A percentile compares a stretch with the other conserved stretches of the same genome.
These are phyloP conservation scores for Agrilus cyanescens DNA, from an alignment of 2,888 invertebrate species.

Conservation along the genomic window DNA sequence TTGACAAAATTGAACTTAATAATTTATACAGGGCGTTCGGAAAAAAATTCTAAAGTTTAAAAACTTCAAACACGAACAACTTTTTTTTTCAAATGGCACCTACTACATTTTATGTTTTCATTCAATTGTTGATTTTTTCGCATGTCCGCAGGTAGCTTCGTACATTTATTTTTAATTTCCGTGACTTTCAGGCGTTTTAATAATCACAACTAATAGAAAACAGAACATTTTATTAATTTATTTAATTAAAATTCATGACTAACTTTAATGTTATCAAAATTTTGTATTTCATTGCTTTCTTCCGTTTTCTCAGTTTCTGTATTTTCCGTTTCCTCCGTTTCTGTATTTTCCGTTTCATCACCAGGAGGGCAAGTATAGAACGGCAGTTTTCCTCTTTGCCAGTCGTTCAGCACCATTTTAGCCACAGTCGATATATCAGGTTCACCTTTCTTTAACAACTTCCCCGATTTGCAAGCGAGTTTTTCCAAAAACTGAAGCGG, in stretches of 20 bases:
- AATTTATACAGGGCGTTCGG: too few species aligned
- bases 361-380: slow-evolving; percentile 85
- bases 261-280: slow-evolving; percentile 70
- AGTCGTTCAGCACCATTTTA: slow-evolving; percentile 94
- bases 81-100: too few species aligned
- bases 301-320: slow-evolving; percentile 28
- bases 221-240: slow-evolving; percentile 25
- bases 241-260: slow-evolving; percentile 25
- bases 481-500: slow-evolving; percentile 85
- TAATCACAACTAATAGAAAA: slow-evolving; percentile 49
- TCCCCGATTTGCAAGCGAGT: slow-evolving; percentile 75
- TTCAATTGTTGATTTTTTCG: too few species aligned
- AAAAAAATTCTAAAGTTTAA: too few species aligned
- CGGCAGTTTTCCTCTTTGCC: slow-evolving; percentile 95
- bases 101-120: too few species aligned
- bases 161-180: too few species aligned
- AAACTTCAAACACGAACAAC: too few species aligned
- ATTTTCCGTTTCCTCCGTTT: slow-evolving; percentile 31
- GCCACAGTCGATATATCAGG: slow-evolving; percentile 83
- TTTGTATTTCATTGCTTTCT: slow-evolving; percentile 55
- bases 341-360: slow-evolving; percentile 44
- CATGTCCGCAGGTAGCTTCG: too few species aligned
- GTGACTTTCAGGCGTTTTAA: slow-evolving; percentile 8
- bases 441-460: slow-evolving; percentile 92
- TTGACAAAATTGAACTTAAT: too few species aligned